phyloP scores from a whole-genome alignment of 2,113 vertebrate species.

The Tyto alba region DNA sequence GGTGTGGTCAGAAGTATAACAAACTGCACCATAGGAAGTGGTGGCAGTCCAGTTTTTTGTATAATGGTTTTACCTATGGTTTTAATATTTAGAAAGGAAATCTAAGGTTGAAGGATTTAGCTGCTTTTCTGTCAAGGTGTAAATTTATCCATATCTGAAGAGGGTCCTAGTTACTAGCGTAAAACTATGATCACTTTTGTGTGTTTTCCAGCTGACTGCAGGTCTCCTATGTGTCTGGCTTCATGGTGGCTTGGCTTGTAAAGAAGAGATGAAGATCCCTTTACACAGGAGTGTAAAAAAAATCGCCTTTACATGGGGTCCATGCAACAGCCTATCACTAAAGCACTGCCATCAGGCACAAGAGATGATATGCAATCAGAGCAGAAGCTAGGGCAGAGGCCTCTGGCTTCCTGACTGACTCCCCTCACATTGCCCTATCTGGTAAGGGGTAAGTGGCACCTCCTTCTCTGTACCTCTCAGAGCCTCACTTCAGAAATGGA shows the following conservation, averaged over 20 bases:
- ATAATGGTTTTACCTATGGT: neutral
- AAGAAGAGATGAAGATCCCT: neutral
- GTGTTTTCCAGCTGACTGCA: neutral
- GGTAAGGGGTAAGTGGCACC: neutral
- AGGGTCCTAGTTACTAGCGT: neutral
- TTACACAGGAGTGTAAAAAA: neutral
- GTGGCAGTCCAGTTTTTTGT: neutral
- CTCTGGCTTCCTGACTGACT: neutral
- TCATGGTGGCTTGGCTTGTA: neutral
- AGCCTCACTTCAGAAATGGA: neutral
- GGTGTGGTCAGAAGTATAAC: neutral
- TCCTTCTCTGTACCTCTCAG: neutral
- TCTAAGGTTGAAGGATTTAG: neutral
- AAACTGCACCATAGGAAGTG: rapidly evolving
- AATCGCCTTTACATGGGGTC: neutral
- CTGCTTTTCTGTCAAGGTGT: neutral
- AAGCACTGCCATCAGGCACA: rapidly evolving
- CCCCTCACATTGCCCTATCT: neutral
- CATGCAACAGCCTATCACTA: neutral
- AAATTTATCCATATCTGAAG: neutral
- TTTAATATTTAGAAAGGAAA: neutral
- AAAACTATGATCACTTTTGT: neutral
- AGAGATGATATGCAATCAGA: neutral
- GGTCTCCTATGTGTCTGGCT: neutral
- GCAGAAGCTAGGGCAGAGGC: neutral